Percentiles rank a stretch among this genome's conserved stretches.
phyloP scores from a whole-genome alignment of 2,797 vertebrate genomes.

The Dermochelys coriacea region DNA sequence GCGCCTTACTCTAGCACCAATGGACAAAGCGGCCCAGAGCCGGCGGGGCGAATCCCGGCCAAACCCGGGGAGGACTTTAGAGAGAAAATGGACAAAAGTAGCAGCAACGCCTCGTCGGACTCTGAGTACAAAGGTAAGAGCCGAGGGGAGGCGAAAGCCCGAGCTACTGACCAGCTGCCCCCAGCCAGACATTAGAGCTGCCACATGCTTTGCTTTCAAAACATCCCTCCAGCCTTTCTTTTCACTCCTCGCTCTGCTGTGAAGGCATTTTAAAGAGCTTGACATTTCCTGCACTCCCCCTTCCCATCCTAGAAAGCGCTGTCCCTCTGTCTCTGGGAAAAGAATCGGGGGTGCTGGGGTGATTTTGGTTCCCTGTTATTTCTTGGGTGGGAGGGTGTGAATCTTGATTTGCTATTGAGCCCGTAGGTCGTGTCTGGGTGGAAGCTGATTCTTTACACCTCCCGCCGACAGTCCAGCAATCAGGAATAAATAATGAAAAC shows the following conservation, averaged over 20 bases:
- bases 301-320: background rate
- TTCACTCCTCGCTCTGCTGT: background rate
- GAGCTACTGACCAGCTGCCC: too few relatives aligned
- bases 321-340: background rate
- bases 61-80: slow-evolving; percentile 93
- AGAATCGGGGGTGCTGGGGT: background rate
- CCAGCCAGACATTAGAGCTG: background rate
- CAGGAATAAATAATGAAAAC: background rate
- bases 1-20: slow-evolving; percentile 96
- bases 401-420: background rate
- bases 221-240: background rate
- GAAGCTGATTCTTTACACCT: too few relatives aligned
- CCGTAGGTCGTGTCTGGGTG: background rate
- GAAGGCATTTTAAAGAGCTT: background rate
- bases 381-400: background rate
- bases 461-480: background rate
- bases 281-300: too few relatives aligned
- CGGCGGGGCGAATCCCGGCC: slow-evolving; percentile 84
- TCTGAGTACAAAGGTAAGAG: slow-evolving; percentile 96
- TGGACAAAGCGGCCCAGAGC: slow-evolving; percentile 90
- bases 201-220: too few relatives aligned
- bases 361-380: background rate
- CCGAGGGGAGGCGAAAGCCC: background rate
- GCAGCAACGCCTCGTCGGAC: slow-evolving; percentile 93
- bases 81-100: slow-evolving; percentile 91